Base-by-base conservation (phyloP, 2,113 vertebrate species). In the Ceratotherium simum region DNA sequence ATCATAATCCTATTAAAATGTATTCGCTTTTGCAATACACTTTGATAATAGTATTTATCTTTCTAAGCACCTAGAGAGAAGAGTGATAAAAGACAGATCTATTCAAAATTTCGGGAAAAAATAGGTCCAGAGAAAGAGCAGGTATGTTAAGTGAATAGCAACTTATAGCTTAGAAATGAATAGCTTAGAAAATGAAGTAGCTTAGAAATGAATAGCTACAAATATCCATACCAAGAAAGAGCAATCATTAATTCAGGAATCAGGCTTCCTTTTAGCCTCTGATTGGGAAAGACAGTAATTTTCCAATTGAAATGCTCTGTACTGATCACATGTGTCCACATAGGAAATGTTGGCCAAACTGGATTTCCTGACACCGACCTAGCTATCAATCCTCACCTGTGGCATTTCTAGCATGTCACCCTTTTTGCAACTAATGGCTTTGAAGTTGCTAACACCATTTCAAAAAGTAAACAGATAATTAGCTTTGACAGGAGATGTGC, bases 1-100 rank as follows among this genome's bases (percentile, higher is more conserved):
- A 92, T 79, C 62, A 2, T 93, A 96, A 98, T 97, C 96, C 95
- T 96, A 96, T 98, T 97, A 98, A 97, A 95, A 96, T 96, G 94
- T 93, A 87, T 96, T 96, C 72, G 14, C 56, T 95, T 97, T 85
- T 94, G 42, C 54, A 48, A 65, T 60, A 80, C 29, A 85, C 84
- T 67, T 97, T 81, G 79, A 91, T 95, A 96, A 96, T 83, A 89
- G 69, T 86, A 91, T 96, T 98, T 97, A 92, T 95, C 85, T 85
- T 95, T 96, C 78, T 97, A 58, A 97, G 93, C 51, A 93, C 95
- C 75, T 33, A 16, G 79, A 58, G 65, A 90, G 91, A 93, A 82
- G 58, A 87, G 9, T 65, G 82, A 97, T 76, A 97, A 95, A 91
- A 95, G 69, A 80, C 58, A 93, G 90, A 70, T 84, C 81, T 95